A percentile compares a stretch with the other conserved stretches of the same genome.
Conservation (phyloP, 2,113 vertebrate species). For the Gymnogyps californianus region DNA sequence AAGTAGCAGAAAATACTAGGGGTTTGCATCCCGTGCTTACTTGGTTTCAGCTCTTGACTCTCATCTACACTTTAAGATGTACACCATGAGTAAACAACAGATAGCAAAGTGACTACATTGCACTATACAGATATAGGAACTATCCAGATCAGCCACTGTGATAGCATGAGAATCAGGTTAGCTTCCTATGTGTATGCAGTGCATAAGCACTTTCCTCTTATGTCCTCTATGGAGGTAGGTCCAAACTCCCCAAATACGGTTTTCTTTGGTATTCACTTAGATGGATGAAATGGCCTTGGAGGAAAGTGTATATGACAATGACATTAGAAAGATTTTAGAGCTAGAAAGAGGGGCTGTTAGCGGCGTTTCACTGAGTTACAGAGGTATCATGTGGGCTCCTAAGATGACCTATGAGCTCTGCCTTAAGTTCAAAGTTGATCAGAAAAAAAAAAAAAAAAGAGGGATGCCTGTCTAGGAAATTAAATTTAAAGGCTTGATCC, state of each 20-base stretch:
- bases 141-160: not conserved
- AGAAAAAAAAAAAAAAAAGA: not conserved
- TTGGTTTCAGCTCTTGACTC: not conserved
- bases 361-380: not conserved
- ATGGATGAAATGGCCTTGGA: not conserved
- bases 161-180: not conserved
- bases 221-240: rapidly evolving
- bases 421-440: not conserved
- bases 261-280: not conserved
- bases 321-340: not conserved
- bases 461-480: not conserved
- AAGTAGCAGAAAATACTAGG: not conserved
- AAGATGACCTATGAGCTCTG: not conserved
- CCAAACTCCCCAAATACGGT: not conserved
- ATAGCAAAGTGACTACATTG: not conserved
- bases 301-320: not conserved
- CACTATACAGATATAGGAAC: not conserved
- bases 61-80: not conserved
- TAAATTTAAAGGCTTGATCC: not conserved
- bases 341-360: not conserved
- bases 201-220: not conserved
- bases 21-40: not conserved
- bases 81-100: not conserved
- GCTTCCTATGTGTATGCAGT: rapidly evolving
- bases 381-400: not conserved